These are phyloP conservation scores for Sesia bembeciformis DNA, from an alignment of 2,888 invertebrate species.

Conservation along the genomic window DNA sequence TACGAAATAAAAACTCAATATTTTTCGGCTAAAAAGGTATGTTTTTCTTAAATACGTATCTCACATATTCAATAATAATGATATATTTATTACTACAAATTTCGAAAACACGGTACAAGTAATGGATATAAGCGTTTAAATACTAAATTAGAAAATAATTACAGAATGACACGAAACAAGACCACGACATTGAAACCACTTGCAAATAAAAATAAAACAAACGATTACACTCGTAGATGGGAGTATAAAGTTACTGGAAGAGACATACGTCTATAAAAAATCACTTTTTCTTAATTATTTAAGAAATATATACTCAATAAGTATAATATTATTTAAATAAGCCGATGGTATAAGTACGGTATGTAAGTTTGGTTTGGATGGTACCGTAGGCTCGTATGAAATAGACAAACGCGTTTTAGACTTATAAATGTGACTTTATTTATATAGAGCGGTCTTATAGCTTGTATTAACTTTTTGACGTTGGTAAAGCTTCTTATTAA, in stretches of 20 bases:
- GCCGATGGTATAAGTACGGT: too few species aligned
- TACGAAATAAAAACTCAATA: conserved; percentile 3
- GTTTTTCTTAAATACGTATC: not conserved
- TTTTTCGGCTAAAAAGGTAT: conserved; percentile 12
- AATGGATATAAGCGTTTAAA: too few species aligned
- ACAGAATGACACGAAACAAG: conserved; percentile 29
- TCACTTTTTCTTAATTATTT: not conserved
- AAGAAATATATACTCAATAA: not conserved
- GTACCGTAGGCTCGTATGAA: too few species aligned
- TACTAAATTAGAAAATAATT: conserved; percentile 4
- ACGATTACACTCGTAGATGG: conserved; percentile 15
- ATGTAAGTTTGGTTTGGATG: too few species aligned
- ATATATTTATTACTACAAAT: too few species aligned
- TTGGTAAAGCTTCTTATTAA: too few species aligned
- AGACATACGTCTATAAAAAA: conserved; percentile 3
- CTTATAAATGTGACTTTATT: too few species aligned
- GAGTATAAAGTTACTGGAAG: conserved; percentile 13
- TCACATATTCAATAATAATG: too few species aligned
- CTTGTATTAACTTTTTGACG: too few species aligned
- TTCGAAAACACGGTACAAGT: too few species aligned
- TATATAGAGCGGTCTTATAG: too few species aligned
- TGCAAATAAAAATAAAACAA: conserved; percentile 43
- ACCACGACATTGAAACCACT: conserved; percentile 29
- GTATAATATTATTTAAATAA: not conserved
- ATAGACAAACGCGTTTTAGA: too few species aligned